Evolutionary conservation across 2,888 invertebrate species (phyloP).

Genomic region (Nemoura dubitans): DNA sequence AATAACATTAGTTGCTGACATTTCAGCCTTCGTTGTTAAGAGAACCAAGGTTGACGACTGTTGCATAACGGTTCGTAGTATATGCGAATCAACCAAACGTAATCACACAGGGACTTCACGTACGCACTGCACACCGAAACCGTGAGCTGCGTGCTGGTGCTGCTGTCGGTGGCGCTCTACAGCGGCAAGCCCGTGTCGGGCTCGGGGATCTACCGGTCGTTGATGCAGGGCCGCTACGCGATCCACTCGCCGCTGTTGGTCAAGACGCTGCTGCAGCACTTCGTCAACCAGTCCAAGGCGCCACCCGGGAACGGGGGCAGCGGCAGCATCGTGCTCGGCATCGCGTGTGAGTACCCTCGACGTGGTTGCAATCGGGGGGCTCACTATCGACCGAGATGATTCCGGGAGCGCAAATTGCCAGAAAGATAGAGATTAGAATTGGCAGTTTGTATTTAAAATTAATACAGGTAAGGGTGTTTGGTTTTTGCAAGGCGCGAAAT

Average conservation of each 20-base stretch:
- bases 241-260: constrained; percentile 82
- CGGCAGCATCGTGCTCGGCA: constrained; percentile 86
- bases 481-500: too few species aligned
- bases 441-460: too few species aligned
- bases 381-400: too few species aligned
- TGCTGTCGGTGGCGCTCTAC: constrained; percentile 90
- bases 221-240: constrained; percentile 75
- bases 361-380: constrained; percentile 56
- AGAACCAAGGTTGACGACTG: too few species aligned
- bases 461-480: too few species aligned
- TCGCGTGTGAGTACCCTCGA: constrained; percentile 68
- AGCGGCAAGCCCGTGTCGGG: constrained; percentile 75
- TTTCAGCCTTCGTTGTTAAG: too few species aligned
- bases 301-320: constrained; percentile 73
- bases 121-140: constrained; percentile 88
- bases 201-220: constrained; percentile 69
- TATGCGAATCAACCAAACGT: not conserved
- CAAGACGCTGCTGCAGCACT: constrained; percentile 81
- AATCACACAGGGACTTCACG: constrained; percentile 74
- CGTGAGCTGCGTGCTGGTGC: constrained; percentile 83
- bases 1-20: too few species aligned
- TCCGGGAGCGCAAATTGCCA: too few species aligned
- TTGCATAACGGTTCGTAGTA: too few species aligned
- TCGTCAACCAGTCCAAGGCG: constrained; percentile 72
- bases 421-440: too few species aligned